phyloP scores from a whole-genome alignment of 2,797 vertebrate genomes.

The Microctenopoma steveboyesi region DNA sequence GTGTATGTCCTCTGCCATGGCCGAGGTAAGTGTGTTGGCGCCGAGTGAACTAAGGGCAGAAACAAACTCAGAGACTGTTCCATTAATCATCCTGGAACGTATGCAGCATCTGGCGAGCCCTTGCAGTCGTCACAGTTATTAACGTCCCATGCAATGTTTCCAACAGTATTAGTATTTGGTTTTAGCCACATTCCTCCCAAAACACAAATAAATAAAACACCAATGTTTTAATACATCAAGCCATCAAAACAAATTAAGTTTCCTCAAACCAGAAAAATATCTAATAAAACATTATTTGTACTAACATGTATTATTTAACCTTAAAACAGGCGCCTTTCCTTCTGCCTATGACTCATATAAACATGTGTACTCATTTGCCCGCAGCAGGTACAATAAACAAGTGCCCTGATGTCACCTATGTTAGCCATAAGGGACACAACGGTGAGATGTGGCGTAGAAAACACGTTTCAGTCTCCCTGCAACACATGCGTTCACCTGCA shows the following conservation, averaged over 20 bases:
- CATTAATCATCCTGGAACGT: slow-evolving; percentile 60
- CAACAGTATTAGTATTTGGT: background rate
- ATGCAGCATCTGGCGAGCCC: slow-evolving; percentile 35
- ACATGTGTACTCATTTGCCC: slow-evolving; percentile 18
- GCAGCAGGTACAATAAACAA: slow-evolving; percentile 47
- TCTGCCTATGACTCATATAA: slow-evolving; percentile 13
- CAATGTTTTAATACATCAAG: background rate
- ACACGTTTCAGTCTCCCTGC: slow-evolving; percentile 23
- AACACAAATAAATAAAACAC: slow-evolving; percentile 5
- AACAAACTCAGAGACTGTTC: slow-evolving; percentile 43
- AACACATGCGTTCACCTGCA: slow-evolving; percentile 44
- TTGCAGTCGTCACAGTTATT: slow-evolving; percentile 14
- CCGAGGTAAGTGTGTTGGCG: slow-evolving; percentile 52
- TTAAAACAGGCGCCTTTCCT: background rate
- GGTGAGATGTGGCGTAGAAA: slow-evolving; percentile 28
- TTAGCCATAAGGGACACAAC: slow-evolving; percentile 39
- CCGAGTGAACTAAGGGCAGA: slow-evolving; percentile 41
- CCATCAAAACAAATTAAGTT: slow-evolving; percentile 7
- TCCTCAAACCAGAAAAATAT: background rate
- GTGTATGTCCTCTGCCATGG: slow-evolving; percentile 29
- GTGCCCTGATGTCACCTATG: slow-evolving; percentile 48
- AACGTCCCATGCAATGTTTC: slow-evolving; percentile 26
- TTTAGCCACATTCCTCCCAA: background rate
- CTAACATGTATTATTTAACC: background rate
- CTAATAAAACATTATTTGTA: background rate